Evolutionary conservation across 2,113 vertebrate genomes (phyloP).

Genomic region (Cyprinus carpio): DNA sequence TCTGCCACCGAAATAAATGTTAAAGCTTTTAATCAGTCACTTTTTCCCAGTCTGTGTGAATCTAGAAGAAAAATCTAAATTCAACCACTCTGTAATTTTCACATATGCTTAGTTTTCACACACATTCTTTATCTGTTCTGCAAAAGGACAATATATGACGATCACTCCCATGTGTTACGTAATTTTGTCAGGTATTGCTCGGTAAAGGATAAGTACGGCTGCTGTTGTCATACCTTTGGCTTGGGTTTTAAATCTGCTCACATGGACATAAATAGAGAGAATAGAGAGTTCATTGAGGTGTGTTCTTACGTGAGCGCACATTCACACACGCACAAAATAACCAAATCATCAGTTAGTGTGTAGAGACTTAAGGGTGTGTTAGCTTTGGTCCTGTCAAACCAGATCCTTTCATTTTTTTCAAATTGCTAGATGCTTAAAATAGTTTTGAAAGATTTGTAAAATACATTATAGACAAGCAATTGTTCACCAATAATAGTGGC

Average conservation of each 20-base stretch:
- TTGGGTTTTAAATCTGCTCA: neutral
- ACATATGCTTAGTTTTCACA: neutral
- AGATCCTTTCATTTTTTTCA: neutral
- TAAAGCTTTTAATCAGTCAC: neutral
- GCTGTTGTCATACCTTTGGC: neutral
- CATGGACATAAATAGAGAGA: slow-evolving; percentile 3
- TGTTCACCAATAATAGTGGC: neutral
- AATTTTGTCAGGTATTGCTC: neutral
- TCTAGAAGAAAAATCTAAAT: neutral
- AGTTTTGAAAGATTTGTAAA: slow-evolving; percentile 26
- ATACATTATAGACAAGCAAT: slow-evolving; percentile 5
- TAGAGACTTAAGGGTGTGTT: slow-evolving; percentile 27
- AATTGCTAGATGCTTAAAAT: slow-evolving; percentile 40
- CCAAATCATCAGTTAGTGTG: slow-evolving; percentile 5
- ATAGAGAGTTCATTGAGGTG: neutral
- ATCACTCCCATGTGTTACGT: neutral
- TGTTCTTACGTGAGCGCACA: slow-evolving; percentile 7
- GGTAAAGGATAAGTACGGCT: slow-evolving; percentile 35
- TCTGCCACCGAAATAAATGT: neutral
- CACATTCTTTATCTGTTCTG: neutral
- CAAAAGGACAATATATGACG: neutral
- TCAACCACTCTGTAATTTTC: neutral
- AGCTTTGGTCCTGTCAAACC: slow-evolving; percentile 3
- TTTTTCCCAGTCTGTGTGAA: neutral
- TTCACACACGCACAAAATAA: slow-evolving; percentile 24